These are phyloP conservation scores for Drosophila nannoptera DNA, from an alignment of 1,140 invertebrate genomes.

Conservation along the genomic window DNA sequence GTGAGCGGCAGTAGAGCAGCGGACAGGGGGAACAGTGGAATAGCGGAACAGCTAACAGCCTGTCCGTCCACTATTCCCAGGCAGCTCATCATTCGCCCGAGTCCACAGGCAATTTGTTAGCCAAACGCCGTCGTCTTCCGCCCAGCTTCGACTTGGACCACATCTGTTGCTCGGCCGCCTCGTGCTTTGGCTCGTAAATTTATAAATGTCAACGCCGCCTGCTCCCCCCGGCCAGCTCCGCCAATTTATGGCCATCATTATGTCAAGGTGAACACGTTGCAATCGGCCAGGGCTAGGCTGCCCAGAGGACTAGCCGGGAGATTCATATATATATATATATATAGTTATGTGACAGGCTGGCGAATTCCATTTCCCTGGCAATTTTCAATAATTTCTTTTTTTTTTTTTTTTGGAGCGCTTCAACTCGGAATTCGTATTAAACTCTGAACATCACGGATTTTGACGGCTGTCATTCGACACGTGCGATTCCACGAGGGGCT, in stretches of 20 bases:
- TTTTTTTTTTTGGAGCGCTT: background rate
- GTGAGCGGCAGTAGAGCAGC: too few relatives aligned
- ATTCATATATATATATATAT: too few relatives aligned
- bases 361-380: constrained; percentile 30
- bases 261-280: constrained; percentile 46
- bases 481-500: background rate
- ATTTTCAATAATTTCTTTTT: constrained; percentile 6
- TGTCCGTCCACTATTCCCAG: background rate
- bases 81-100: background rate
- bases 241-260: constrained; percentile 57
- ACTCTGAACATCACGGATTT: constrained; percentile 8
- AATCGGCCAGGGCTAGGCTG: background rate
- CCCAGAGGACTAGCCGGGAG: too few relatives aligned
- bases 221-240: constrained; percentile 29
- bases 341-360: constrained; percentile 6
- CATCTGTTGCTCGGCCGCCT: constrained; percentile 57
- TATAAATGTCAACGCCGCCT: constrained; percentile 53
- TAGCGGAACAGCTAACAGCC: background rate
- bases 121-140: constrained; percentile 27
- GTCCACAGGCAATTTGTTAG: constrained; percentile 51
- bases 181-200: constrained; percentile 51
- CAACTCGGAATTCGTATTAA: background rate
- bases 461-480: constrained; percentile 4
- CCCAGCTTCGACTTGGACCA: background rate
- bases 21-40: too few relatives aligned